These are phyloP conservation scores for Xiphophorus couchianus DNA, from an alignment of 2,113 vertebrate species.

Conservation along the genomic window DNA sequence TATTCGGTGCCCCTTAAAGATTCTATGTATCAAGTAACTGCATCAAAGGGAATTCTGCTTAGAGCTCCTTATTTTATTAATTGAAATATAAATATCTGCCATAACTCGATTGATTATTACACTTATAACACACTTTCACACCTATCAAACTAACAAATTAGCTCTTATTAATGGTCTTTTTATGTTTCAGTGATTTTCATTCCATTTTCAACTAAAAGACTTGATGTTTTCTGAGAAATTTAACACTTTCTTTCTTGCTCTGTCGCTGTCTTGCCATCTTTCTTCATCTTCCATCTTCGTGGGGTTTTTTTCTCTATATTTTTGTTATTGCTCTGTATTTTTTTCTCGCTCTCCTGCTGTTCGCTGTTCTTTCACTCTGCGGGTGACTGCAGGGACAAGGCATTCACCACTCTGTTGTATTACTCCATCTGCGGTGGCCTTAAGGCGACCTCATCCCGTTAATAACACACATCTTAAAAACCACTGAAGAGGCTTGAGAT, in stretches of 20 bases:
- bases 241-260: not conserved
- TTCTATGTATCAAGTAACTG: not conserved
- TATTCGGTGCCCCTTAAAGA: not conserved
- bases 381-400: slow-evolving; percentile 21
- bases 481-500: slow-evolving; percentile 13
- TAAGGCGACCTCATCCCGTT: slow-evolving; percentile 26
- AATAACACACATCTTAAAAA: slow-evolving; percentile 30
- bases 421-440: slow-evolving; percentile 24
- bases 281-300: not conserved
- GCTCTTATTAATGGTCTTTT: not conserved
- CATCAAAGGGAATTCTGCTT: not conserved
- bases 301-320: not conserved
- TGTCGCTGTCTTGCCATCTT: not conserved
- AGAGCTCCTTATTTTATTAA: not conserved
- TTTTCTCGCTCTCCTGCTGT: not conserved
- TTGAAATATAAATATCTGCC: not conserved
- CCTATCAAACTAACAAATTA: not conserved
- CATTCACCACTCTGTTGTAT: slow-evolving; percentile 31
- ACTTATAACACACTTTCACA: not conserved
- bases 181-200: not conserved
- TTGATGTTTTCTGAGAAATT: not conserved
- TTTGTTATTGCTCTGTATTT: not conserved
- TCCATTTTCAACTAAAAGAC: not conserved
- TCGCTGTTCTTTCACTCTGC: slow-evolving; percentile 11
- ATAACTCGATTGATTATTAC: not conserved